Percentiles rank a stretch among this genome's conserved stretches.
Conservation (phyloP, 2,888 invertebrate species). For the Idaea dimidiata region DNA sequence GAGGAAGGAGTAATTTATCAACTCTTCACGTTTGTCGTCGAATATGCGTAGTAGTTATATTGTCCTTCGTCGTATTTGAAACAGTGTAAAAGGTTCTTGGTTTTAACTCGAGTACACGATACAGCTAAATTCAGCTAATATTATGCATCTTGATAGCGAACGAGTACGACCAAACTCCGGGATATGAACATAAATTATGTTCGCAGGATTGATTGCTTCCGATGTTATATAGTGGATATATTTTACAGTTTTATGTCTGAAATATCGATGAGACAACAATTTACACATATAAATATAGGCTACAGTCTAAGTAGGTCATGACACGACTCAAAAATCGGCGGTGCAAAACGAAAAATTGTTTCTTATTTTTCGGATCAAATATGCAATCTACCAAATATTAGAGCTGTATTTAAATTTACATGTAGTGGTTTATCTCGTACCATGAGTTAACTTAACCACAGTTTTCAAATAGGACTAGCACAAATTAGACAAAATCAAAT, state of each 20-base stretch:
- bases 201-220: neutral
- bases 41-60: no score
- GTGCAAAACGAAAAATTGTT: neutral
- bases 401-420: neutral
- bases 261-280: neutral
- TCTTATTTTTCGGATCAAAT: neutral
- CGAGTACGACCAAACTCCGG: neutral
- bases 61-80: neutral
- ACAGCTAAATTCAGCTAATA: neutral
- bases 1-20: no score
- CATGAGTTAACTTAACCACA: neutral
- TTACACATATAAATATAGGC: neutral
- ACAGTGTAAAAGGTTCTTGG: neutral
- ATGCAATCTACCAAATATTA: neutral
- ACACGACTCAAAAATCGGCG: neutral
- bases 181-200: neutral
- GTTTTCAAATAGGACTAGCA: neutral
- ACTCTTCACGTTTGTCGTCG: no score
- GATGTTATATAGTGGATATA: neutral
- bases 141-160: conserved; percentile 1
- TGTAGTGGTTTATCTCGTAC: neutral
- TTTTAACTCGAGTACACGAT: neutral
- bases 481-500: neutral
- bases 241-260: neutral
- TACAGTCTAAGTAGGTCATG: neutral